Evolutionary conservation across 2,888 invertebrate genomes (phyloP).

Genomic region (Gari tellinella): DNA sequence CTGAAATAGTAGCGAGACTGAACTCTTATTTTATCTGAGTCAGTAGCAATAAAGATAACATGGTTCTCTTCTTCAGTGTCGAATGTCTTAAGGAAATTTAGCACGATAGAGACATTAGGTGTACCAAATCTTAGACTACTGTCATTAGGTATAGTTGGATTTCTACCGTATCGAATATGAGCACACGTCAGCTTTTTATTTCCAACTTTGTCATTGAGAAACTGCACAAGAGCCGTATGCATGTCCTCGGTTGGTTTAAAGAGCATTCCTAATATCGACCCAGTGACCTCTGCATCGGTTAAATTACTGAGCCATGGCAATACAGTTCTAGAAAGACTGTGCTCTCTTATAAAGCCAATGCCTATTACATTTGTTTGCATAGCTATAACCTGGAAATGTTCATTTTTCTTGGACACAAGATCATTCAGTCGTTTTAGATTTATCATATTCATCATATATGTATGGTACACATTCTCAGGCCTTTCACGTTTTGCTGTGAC

Average conservation of each 20-base stretch:
- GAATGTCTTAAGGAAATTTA: too few relatives aligned
- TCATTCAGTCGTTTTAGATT: not conserved
- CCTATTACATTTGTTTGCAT: constrained; percentile 8
- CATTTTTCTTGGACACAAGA: not conserved
- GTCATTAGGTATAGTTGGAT: constrained; percentile 40
- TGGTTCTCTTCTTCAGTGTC: not conserved
- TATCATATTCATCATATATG: not conserved
- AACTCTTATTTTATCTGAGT: constrained; percentile 20
- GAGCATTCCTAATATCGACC: constrained; percentile 12
- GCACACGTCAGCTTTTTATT: constrained; percentile 24
- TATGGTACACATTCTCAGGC: not conserved
- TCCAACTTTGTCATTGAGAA: not conserved
- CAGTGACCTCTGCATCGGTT: too few relatives aligned
- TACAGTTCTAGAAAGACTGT: not conserved
- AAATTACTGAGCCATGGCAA: constrained; percentile 20
- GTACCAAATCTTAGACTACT: too few relatives aligned
- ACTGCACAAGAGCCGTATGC: not conserved
- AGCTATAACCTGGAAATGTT: not conserved
- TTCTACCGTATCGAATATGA: constrained; percentile 42
- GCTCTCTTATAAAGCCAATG: constrained; percentile 4
- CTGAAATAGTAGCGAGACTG: constrained; percentile 2
- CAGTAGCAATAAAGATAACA: constrained; percentile 30
- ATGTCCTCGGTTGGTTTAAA: constrained; percentile 16
- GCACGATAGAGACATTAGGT: too few relatives aligned
- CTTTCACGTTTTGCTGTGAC: not conserved